These are phyloP conservation scores for Propithecus coquereli DNA, from an alignment of 2,113 vertebrate species.

Conservation along the genomic window DNA sequence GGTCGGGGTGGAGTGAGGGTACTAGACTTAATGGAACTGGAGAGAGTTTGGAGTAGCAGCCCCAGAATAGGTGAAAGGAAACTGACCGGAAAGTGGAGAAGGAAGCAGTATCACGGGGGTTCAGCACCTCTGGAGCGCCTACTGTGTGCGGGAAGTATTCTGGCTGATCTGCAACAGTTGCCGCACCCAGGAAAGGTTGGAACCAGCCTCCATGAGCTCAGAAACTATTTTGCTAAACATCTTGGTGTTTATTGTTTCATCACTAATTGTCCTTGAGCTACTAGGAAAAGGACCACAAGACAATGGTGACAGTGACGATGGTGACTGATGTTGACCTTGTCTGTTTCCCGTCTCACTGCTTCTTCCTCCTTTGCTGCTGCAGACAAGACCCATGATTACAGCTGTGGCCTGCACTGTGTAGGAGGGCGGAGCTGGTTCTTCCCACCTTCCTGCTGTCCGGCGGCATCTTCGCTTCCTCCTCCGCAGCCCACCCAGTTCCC, in stretches of 20 bases:
- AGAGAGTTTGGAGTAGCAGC: neutral
- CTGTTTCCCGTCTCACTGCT: neutral
- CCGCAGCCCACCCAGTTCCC: neutral
- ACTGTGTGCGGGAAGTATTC: accelerated
- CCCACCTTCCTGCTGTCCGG: neutral
- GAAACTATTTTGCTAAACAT: neutral
- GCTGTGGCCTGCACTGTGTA: neutral
- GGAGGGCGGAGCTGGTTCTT: neutral
- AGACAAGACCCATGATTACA: accelerated
- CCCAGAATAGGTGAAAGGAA: too few relatives aligned
- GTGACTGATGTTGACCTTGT: neutral
- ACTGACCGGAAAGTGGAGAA: accelerated
- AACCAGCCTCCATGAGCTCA: neutral
- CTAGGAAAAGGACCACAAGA: neutral
- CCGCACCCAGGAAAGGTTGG: neutral
- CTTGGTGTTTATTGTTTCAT: neutral
- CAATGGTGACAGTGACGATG: neutral
- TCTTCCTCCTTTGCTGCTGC: neutral
- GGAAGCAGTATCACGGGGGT: accelerated
- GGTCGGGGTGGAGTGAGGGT: too few relatives aligned
- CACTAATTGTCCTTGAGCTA: neutral
- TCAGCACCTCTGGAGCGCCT: neutral
- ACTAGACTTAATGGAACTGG: neutral
- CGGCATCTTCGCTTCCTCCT: neutral
- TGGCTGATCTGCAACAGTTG: neutral